Conservation (phyloP, 2,888 invertebrate genomes). For the Ashinkailepas kermadecensis region DNA sequence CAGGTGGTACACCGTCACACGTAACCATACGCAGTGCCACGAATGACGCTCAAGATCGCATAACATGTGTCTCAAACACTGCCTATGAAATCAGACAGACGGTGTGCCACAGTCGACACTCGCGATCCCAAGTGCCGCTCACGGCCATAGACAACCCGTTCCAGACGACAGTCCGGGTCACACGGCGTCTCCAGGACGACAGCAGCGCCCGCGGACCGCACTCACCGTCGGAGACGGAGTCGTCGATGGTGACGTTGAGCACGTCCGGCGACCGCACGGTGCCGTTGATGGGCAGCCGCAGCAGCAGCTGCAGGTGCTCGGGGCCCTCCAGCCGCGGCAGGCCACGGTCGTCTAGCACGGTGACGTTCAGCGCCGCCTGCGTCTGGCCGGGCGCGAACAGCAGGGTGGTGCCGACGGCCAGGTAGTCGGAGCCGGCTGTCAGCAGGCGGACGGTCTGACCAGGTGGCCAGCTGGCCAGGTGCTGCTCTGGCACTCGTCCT, state of each 20-base stretch:
- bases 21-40: no score
- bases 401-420: slow-evolving; percentile 39
- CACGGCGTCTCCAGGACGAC: no score
- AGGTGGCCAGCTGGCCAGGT: no score
- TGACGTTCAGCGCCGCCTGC: slow-evolving; percentile 38
- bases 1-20: no score
- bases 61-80: no score
- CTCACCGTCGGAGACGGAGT: slow-evolving; percentile 42
- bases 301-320: slow-evolving; percentile 40
- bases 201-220: slow-evolving; percentile 18
- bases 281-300: slow-evolving; percentile 40
- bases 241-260: slow-evolving; percentile 40
- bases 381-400: slow-evolving; percentile 41
- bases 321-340: slow-evolving; percentile 41
- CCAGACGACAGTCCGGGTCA: no score
- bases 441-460: background rate
- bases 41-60: no score
- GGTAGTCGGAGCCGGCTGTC: slow-evolving; percentile 42
- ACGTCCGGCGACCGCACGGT: slow-evolving; percentile 39
- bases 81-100: no score
- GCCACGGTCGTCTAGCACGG: slow-evolving; percentile 42
- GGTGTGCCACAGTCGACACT: no score
- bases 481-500: no score
- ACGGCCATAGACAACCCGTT: no score
- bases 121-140: no score